Percentiles rank a stretch among this genome's conserved stretches.
Evolutionary conservation across 1,140 invertebrate genomes (phyloP).

Genomic region (Reticulitermes speratus): DNA sequence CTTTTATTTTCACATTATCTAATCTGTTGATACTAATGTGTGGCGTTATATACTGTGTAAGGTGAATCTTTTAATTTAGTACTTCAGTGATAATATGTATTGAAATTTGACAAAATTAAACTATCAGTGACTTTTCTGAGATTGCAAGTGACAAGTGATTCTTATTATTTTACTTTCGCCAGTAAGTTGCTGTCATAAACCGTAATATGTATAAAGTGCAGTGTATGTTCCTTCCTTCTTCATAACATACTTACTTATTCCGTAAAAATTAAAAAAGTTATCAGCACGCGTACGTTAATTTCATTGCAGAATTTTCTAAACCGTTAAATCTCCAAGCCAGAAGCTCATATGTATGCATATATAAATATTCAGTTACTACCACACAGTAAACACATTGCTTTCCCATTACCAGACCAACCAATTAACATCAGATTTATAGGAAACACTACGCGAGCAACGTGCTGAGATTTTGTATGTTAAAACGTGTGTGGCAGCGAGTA

Average conservation of each 20-base stretch:
- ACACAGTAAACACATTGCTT: too few species aligned
- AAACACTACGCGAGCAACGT: too few species aligned
- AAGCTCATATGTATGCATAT: too few species aligned
- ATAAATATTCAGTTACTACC: too few species aligned
- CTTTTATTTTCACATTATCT: not conserved
- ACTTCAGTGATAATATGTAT: not conserved
- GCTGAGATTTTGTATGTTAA: too few species aligned
- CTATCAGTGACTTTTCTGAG: not conserved
- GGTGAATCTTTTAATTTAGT: not conserved
- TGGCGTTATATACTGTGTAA: not conserved
- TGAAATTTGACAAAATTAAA: not conserved
- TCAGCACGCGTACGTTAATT: too few species aligned
- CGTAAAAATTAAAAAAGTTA: too few species aligned
- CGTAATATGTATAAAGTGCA: not conserved
- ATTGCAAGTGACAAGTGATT: not conserved
- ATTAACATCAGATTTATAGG: too few species aligned
- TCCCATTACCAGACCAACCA: too few species aligned
- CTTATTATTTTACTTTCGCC: not conserved
- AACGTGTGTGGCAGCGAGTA: too few species aligned
- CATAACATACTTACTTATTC: not conserved
- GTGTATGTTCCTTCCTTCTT: not conserved
- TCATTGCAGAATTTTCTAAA: too few species aligned
- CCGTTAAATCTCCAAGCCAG: too few species aligned
- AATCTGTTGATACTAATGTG: not conserved
- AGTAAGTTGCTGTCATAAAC: not conserved